A percentile compares a stretch with the other conserved stretches of the same genome.
These are phyloP conservation scores for Thamnaconus septentrionalis DNA, from an alignment of 2,113 vertebrate species.

Conservation along the genomic window DNA sequence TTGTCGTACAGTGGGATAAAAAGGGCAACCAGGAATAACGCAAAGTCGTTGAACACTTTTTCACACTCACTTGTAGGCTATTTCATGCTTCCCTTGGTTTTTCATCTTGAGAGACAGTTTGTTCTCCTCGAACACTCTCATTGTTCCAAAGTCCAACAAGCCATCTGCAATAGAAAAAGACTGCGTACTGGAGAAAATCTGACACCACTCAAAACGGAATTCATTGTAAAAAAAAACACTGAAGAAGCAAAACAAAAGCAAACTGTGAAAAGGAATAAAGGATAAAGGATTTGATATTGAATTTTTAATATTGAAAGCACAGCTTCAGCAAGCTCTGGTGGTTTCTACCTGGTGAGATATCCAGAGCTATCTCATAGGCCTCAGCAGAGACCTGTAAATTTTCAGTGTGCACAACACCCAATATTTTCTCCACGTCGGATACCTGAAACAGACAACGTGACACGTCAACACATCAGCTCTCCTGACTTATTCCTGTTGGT, in stretches of 20 bases:
- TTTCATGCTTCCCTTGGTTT: constrained; percentile 88
- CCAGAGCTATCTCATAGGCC: constrained; percentile 83
- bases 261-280: too few species aligned
- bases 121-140: constrained; percentile 78
- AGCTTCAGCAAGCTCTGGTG: too few species aligned
- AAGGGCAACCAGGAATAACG: too few species aligned
- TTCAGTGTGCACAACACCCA: constrained; percentile 85
- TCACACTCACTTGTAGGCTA: constrained; percentile 81
- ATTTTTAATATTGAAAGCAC: too few species aligned
- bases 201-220: too few species aligned
- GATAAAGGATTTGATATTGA: too few species aligned
- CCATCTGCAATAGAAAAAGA: constrained; percentile 72
- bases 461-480: not conserved
- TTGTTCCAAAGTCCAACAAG: constrained; percentile 82
- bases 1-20: not conserved
- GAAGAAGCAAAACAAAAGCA: too few species aligned
- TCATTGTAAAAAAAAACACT: too few species aligned
- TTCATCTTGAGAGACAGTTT: constrained; percentile 80
- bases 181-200: too few species aligned
- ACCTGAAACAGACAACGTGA: constrained; percentile 73
- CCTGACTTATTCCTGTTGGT: too few species aligned
- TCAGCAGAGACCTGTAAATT: constrained; percentile 83
- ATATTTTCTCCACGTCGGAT: constrained; percentile 82
- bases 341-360: constrained; percentile 81
- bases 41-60: not conserved